Evolutionary conservation across 2,888 invertebrate genomes (phyloP), one percentile per base, ranked within the genome.

Genomic region (Cynaeus angustus): DNA sequence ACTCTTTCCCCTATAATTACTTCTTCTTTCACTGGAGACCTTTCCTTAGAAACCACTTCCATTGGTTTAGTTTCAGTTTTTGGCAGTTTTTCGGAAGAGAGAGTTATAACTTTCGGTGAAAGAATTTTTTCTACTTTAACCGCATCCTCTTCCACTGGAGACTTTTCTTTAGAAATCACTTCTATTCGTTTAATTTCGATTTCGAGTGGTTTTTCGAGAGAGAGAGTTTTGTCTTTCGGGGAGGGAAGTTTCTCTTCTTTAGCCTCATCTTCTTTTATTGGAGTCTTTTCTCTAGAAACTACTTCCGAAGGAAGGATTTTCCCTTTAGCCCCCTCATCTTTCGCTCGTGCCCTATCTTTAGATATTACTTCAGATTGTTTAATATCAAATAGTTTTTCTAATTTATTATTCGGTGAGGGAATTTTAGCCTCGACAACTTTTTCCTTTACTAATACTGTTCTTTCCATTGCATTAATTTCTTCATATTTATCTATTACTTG

Each of bases 1-100:
- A 37, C 10, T 16, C 12, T 38, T 53, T 73, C 68, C 41, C 78
- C 79, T 37, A 78, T 78, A 26, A 12, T 33, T n/a, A 13, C 30
- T 56, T 52, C n/a, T 8, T 33, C 12, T 3, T 62, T 64, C 0
- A 33, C 5, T 16, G 33, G 33, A 4, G 50, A 50, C 41, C 52
- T 37, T 6, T 28, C 50, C 1, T 30, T 30, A 1, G 10, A 6
- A 21, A 14, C 62, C 26, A 50, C 28, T 8, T 48, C 55, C 46
- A 13, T 14, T 8, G 41, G 53, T 58, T 56, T 73, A 13, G 66
- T 62, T 26, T 38, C 58, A 12, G 46, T 52, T 59, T 61, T 13
- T 13, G 38, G 9, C 16, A 12, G 53, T 10, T 10, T 30, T 0
- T 53, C 33, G 8, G 37, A 1, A 8, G 33, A 7, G 1, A 62